Evolutionary conservation across 2,113 vertebrate genomes (phyloP).

Genomic region (Hyla sarda): DNA sequence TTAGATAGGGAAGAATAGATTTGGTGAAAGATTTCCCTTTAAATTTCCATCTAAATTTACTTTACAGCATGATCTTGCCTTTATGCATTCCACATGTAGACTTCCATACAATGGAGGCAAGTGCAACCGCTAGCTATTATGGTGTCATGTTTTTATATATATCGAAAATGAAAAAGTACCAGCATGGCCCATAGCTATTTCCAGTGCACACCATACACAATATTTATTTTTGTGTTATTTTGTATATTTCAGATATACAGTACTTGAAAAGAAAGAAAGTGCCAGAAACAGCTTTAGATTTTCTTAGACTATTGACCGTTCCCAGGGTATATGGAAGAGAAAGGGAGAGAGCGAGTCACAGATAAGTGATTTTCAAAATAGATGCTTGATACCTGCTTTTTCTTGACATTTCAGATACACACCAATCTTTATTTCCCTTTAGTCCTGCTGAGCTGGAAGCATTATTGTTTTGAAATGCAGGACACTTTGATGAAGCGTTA

Average conservation of each 20-base stretch:
- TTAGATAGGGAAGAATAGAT: no score
- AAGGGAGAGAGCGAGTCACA: not conserved
- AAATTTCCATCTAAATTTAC: no score
- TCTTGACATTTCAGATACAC: constrained; percentile 21
- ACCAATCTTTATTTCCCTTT: constrained; percentile 42
- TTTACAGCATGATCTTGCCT: no score
- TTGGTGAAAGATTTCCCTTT: no score
- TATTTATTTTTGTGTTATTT: not conserved
- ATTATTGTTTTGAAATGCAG: constrained; percentile 46
- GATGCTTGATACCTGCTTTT: constrained; percentile 12
- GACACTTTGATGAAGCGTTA: constrained; percentile 46
- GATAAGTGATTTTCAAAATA: constrained; percentile 22
- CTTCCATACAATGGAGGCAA: no score
- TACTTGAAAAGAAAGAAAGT: not conserved
- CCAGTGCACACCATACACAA: not conserved
- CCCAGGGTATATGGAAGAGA: not conserved
- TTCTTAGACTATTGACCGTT: constrained; percentile 18
- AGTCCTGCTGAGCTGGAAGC: constrained; percentile 29
- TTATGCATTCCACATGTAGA: no score
- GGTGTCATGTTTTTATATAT: no score
- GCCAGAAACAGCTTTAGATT: not conserved
- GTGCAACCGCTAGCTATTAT: no score
- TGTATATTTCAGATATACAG: not conserved
- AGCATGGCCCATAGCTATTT: not conserved
- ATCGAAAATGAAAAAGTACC: not conserved